These are phyloP conservation scores for Tympanoctomys barrerae DNA, from an alignment of 2,797 vertebrate species.

Conservation along the genomic window DNA sequence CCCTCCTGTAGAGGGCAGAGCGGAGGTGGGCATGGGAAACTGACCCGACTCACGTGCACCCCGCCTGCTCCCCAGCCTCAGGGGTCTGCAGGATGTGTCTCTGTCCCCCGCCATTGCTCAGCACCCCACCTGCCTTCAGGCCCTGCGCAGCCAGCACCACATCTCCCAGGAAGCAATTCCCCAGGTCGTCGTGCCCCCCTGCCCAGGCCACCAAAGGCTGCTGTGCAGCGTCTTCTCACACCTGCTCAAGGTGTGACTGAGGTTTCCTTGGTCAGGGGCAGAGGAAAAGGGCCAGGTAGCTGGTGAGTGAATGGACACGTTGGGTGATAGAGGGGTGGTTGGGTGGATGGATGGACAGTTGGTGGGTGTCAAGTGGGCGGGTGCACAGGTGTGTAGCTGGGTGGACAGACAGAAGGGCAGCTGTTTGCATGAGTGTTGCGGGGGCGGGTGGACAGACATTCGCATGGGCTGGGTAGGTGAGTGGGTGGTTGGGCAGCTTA, in stretches of 20 bases:
- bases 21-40: not conserved
- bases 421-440: no score
- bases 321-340: not conserved
- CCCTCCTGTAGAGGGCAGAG: not conserved
- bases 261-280: not conserved
- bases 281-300: not conserved
- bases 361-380: not conserved
- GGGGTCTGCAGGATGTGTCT: not conserved
- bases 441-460: rapidly evolving
- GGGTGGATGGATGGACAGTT: not conserved
- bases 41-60: not conserved
- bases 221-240: not conserved
- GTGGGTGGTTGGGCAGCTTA: not conserved
- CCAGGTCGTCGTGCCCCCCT: not conserved
- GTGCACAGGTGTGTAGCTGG: rapidly evolving
- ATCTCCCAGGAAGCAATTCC: conserved; percentile 22
- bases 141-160: not conserved
- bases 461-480: not conserved
- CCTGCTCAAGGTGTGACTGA: conserved; percentile 52
- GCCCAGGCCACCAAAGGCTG: not conserved
- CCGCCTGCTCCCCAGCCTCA: not conserved
- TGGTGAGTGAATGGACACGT: not conserved
- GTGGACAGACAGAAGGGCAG: rapidly evolving
- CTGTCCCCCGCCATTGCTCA: not conserved
- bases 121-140: not conserved